Conservation (phyloP, 2,888 invertebrate genomes). For the Crocallis elinguaria region DNA sequence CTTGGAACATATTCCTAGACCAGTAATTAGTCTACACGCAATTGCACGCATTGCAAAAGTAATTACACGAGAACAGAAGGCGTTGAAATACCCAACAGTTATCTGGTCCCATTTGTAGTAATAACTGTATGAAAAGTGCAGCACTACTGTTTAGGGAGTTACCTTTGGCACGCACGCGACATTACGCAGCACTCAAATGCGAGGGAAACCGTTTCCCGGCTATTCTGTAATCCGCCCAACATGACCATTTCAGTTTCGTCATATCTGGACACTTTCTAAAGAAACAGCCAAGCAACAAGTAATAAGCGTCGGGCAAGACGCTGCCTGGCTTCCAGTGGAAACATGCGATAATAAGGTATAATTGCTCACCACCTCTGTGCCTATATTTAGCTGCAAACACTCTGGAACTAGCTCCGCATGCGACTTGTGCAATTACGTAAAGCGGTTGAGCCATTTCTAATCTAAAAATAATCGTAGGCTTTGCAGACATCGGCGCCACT, state of each 20-base stretch:
- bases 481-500: slow-evolving; percentile 79
- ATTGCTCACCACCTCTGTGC: slow-evolving; percentile 78
- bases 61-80: slow-evolving; percentile 42
- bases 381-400: slow-evolving; percentile 82
- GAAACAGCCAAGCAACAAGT: slow-evolving; percentile 67
- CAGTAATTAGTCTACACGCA: slow-evolving; percentile 32
- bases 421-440: slow-evolving; percentile 84
- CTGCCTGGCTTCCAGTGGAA: slow-evolving; percentile 76
- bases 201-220: slow-evolving; percentile 63
- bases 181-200: slow-evolving; percentile 68
- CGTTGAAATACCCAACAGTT: slow-evolving; percentile 53
- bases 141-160: slow-evolving; percentile 54
- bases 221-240: slow-evolving; percentile 71
- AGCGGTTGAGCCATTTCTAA: slow-evolving; percentile 85
- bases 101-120: slow-evolving; percentile 60
- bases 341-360: slow-evolving; percentile 83
- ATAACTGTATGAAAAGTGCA: slow-evolving; percentile 46
- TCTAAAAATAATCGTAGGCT: slow-evolving; percentile 85
- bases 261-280: slow-evolving; percentile 81
- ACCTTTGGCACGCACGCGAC: slow-evolving; percentile 73
- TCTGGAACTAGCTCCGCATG: slow-evolving; percentile 81
- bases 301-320: slow-evolving; percentile 68
- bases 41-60: slow-evolving; percentile 38
- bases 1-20: slow-evolving; percentile 26
- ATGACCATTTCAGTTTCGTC: slow-evolving; percentile 76